Conservation (phyloP, 2,797 vertebrate genomes). For the Atherinosoma microstoma region DNA sequence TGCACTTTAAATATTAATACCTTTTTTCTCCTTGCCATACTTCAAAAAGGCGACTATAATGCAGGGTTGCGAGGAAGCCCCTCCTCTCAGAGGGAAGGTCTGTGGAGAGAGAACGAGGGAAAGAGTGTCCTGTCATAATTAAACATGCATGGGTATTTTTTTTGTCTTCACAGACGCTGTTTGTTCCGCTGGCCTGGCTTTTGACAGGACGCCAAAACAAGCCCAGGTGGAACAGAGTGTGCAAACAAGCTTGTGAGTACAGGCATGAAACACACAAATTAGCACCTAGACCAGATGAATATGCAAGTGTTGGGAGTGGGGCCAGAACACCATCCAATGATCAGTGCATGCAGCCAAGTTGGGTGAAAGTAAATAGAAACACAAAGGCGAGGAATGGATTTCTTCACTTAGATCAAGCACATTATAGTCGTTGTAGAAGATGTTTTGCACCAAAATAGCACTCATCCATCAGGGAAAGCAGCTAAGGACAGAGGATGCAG, state of each 20-base stretch:
- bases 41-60: slow-evolving; percentile 94
- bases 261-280: slow-evolving; percentile 94
- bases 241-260: slow-evolving; percentile 95
- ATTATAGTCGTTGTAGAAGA: slow-evolving; percentile 10
- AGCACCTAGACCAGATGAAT: slow-evolving; percentile 93
- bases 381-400: slow-evolving; percentile 30
- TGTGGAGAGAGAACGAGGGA: slow-evolving; percentile 80
- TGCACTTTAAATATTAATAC: slow-evolving; percentile 93
- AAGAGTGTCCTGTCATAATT: slow-evolving; percentile 89
- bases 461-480: slow-evolving; percentile 26
- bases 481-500: slow-evolving; percentile 10
- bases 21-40: slow-evolving; percentile 79
- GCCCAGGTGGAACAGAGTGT: slow-evolving; percentile 95
- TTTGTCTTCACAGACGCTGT: slow-evolving; percentile 85
- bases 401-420: slow-evolving; percentile 33
- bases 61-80: slow-evolving; percentile 86
- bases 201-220: slow-evolving; percentile 96
- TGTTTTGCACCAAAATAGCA: slow-evolving; percentile 11
- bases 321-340: slow-evolving; percentile 63
- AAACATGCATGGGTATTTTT: slow-evolving; percentile 96
- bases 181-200: slow-evolving; percentile 93
- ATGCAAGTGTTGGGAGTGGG: slow-evolving; percentile 86
- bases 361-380: slow-evolving; percentile 59
- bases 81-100: slow-evolving; percentile 89
- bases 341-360: slow-evolving; percentile 54